Evolutionary conservation across 2,888 invertebrate genomes (phyloP).

Genomic region (Lamellibrachia columna): DNA sequence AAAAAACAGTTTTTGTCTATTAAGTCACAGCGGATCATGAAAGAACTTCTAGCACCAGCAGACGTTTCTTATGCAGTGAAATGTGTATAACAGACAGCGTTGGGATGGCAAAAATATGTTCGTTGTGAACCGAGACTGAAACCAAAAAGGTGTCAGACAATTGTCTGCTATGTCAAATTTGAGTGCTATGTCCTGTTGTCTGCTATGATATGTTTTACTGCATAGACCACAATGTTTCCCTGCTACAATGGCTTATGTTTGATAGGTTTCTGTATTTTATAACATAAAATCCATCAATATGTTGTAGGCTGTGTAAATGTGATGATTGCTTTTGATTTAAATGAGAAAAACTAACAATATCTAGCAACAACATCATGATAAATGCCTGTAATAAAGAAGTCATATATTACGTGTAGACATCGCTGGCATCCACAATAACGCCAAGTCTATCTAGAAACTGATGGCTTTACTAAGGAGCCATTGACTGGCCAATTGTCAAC

Average conservation of each 20-base stretch:
- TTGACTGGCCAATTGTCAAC: neutral
- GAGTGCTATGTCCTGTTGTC: neutral
- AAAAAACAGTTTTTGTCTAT: neutral
- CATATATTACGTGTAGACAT: neutral
- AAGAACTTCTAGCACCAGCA: neutral
- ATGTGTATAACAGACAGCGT: neutral
- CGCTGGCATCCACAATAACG: neutral
- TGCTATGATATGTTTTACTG: neutral
- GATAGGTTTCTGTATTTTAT: neutral
- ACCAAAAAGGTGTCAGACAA: neutral
- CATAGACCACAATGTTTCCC: neutral
- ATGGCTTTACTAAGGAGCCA: neutral
- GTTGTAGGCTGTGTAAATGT: neutral
- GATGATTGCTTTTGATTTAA: slow-evolving; percentile 6
- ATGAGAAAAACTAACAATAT: neutral
- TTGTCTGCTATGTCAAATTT: neutral
- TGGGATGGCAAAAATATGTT: neutral
- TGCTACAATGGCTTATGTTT: neutral
- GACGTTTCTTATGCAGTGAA: neutral
- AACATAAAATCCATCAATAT: neutral
- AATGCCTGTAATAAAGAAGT: neutral
- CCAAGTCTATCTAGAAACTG: neutral
- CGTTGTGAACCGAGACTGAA: neutral
- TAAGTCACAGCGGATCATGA: neutral
- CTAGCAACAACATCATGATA: neutral